These are phyloP conservation scores for Kryptolebias ocellatus DNA, from an alignment of 2,797 vertebrate genomes.

Conservation along the genomic window DNA sequence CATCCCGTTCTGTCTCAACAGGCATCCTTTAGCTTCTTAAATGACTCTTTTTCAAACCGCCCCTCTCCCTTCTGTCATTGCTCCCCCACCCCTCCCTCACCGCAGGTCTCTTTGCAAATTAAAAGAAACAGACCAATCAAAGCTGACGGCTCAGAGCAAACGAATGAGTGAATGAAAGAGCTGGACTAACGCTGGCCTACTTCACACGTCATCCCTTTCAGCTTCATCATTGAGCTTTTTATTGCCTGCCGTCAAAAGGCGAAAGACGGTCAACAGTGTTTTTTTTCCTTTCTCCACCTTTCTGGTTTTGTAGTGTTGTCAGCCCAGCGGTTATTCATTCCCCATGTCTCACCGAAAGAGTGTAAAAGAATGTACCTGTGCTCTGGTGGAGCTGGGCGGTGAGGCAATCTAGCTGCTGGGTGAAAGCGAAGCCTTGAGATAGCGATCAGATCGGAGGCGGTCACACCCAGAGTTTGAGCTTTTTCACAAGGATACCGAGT, in stretches of 20 bases:
- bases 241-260: not conserved
- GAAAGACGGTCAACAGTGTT: too few species aligned
- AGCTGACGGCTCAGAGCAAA: constrained; percentile 54
- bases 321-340: constrained; percentile 37
- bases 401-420: constrained; percentile 8
- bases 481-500: constrained; percentile 25
- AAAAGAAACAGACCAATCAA: constrained; percentile 62
- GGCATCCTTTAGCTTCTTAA: constrained; percentile 63
- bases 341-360: constrained; percentile 1
- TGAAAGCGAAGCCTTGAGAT: constrained; percentile 28
- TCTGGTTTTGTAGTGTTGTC: constrained; percentile 26
- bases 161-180: constrained; percentile 26
- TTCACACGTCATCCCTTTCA: constrained; percentile 20
- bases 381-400: constrained; percentile 5
- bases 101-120: constrained; percentile 57
- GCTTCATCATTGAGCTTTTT: constrained; percentile 23
- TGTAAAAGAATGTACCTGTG: constrained; percentile 3
- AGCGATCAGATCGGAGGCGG: constrained; percentile 32
- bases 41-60: constrained; percentile 41
- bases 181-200: constrained; percentile 8
- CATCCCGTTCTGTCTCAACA: constrained; percentile 45
- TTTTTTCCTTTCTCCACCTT: constrained; percentile 5
- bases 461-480: constrained; percentile 42
- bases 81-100: constrained; percentile 1
- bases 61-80: constrained; percentile 1